Percentiles rank a stretch among this genome's conserved stretches.
phyloP scores from a whole-genome alignment of 2,888 invertebrate genomes.

The Drosophila atripex region DNA sequence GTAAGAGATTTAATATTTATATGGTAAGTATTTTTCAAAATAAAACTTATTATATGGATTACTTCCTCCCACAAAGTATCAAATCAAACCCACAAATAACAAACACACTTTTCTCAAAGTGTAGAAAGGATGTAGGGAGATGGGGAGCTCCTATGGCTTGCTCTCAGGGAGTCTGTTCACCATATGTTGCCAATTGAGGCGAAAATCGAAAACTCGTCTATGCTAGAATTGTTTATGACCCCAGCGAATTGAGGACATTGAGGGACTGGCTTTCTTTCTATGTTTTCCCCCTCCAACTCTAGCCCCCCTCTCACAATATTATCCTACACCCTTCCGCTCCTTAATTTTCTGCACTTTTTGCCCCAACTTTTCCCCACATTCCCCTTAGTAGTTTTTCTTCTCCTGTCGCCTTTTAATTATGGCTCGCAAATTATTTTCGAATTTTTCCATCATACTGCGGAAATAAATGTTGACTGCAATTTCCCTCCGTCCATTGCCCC shows the following conservation, averaged over 20 bases:
- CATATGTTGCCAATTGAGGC: conserved; percentile 78
- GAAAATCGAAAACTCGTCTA: conserved; percentile 78
- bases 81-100: background rate
- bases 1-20: too few relatives aligned
- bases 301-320: background rate
- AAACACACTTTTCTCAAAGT: background rate
- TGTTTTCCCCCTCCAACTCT: background rate
- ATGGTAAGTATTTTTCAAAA: background rate
- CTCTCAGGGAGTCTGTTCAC: conserved; percentile 54
- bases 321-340: conserved; percentile 15
- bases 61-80: too few relatives aligned
- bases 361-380: conserved; percentile 35
- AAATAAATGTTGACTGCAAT: conserved; percentile 76
- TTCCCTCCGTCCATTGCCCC: conserved; percentile 42
- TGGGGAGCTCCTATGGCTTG: conserved; percentile 26
- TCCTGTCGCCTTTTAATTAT: conserved; percentile 72
- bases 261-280: conserved; percentile 30
- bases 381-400: conserved; percentile 21
- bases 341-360: conserved; percentile 16
- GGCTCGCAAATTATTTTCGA: conserved; percentile 77
- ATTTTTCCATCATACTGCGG: conserved; percentile 75
- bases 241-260: conserved; percentile 41
- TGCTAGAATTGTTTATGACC: conserved; percentile 72
- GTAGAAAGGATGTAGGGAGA: conserved; percentile 13
- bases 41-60: too few relatives aligned